Evolutionary conservation across 64 coral and sea anemone species (phyloP).

Genomic region (Catalaphyllia jardinei): DNA sequence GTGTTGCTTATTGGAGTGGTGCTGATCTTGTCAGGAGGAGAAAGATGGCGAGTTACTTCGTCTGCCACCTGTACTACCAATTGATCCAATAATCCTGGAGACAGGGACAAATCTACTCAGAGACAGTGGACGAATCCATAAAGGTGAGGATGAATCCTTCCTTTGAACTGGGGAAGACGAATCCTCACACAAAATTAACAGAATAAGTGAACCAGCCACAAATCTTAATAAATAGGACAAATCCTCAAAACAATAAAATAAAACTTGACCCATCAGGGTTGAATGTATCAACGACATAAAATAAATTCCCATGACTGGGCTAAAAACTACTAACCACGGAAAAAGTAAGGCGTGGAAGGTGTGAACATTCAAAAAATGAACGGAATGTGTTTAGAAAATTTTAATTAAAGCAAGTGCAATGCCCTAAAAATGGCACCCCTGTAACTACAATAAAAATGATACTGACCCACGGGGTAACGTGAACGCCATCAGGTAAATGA

Average conservation of each 20-base stretch:
- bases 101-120: background rate
- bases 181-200: background rate
- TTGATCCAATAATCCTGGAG: background rate
- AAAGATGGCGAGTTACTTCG: slow-evolving; percentile 9
- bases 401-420: background rate
- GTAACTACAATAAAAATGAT: too few relatives aligned
- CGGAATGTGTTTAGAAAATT: background rate
- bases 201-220: background rate
- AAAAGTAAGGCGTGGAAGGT: background rate
- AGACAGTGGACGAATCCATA: too few relatives aligned
- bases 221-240: background rate
- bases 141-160: background rate
- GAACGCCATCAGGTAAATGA: slow-evolving; percentile 15
- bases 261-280: background rate
- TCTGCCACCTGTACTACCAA: background rate
- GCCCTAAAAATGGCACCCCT: too few relatives aligned
- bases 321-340: background rate
- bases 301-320: slow-evolving; percentile 1
- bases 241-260: background rate
- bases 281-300: too few relatives aligned
- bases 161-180: background rate
- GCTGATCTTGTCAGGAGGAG: background rate
- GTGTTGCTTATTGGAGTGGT: background rate
- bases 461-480: too few relatives aligned
- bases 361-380: background rate